Base-by-base conservation (phyloP, 2,888 invertebrate species). In the Resseliella maxima region DNA sequence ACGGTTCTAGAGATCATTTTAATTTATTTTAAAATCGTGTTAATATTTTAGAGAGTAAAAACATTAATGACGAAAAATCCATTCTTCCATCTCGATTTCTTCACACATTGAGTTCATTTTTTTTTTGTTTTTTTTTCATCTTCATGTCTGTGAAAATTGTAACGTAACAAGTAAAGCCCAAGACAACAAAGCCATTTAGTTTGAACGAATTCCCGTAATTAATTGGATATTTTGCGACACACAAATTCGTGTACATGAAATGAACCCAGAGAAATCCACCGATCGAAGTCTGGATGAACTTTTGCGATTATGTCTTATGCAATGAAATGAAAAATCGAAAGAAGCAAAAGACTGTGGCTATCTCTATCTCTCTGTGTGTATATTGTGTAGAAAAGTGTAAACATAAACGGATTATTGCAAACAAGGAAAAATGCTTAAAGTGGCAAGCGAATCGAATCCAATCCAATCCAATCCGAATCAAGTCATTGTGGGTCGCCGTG, bases 351-450 rank as follows among this genome's bases (percentile, higher is more conserved):
- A 15, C 46, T 50, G 15, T 50, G 15, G 46, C 41, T 41, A 5
- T 41, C 41, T 41, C 41, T 41, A 5, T 41, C 41, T 41, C 41
- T 41, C 41, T 41, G 6, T 50, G 2, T 50, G 8, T 50, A 18
- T 2, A 18, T 50, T 50, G 41, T 50, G 1, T 41, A 8, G 12
- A n/a, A 59, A 59, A 59, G 59, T 59, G 59, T 59, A 59, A 59
- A 59, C 59, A 59, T 59, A 24, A 59, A 59, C 59, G 59, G 59
- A 59, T 59, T 59, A 59, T 59, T 59, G 59, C 5, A 59, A 59
- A 59, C 59, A 59, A 59, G 59, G 59, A 59, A 59, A 59, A 8
- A 59, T 24, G 59, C 24, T 59, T 59, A 59, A 59, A 59, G 59
- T 59, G 59, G 59, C 59, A 59, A 50, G 21, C 41, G 41, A 50